phyloP scores from a whole-genome alignment of 1,140 invertebrate species.

The Argopecten irradians region DNA sequence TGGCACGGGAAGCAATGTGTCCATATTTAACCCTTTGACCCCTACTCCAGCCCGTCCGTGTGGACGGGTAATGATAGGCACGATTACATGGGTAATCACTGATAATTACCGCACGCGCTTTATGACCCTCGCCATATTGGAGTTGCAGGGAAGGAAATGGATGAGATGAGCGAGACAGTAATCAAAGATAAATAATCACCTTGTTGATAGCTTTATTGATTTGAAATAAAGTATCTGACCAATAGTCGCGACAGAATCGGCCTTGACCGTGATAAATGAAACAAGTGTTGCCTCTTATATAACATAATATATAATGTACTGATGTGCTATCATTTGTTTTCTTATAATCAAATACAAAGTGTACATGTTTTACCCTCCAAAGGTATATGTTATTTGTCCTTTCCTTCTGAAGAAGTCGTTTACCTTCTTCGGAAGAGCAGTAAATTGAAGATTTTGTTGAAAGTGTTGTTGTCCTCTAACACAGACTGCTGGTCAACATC shows the following conservation, averaged over 20 bases:
- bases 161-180: not conserved
- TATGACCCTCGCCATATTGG: not conserved
- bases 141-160: not conserved
- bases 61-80: not conserved
- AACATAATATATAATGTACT: no score
- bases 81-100: not conserved
- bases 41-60: not conserved
- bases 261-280: not conserved
- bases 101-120: not conserved
- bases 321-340: no score
- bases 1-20: not conserved
- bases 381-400: no score
- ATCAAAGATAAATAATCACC: conserved; percentile 3
- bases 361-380: no score
- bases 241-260: not conserved
- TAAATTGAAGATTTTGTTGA: no score
- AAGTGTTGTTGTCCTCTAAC: no score
- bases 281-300: not conserved
- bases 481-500: no score
- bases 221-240: conserved; percentile 6
- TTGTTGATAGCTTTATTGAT: not conserved
- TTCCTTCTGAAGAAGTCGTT: no score
- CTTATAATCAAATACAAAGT: no score
- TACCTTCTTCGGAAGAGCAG: no score
- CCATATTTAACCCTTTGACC: not conserved